Conservation (phyloP, 1,140 invertebrate genomes). For the Tachypleus tridentatus region DNA sequence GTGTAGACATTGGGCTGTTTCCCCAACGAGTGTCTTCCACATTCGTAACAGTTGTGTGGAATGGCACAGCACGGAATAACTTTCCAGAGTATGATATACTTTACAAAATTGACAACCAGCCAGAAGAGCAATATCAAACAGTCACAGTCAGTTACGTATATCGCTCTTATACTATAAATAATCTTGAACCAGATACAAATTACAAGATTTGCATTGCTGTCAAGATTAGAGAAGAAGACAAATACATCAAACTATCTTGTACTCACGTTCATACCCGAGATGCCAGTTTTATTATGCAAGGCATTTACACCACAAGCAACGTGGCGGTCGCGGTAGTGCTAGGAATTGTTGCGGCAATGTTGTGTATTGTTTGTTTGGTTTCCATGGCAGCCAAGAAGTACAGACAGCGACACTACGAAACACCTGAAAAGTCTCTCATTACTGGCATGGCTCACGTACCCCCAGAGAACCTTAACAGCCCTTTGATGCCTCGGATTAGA, state of each 20-base stretch:
- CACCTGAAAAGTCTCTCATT: constrained; percentile 25
- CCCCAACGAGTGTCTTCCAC: constrained; percentile 30
- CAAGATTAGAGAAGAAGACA: constrained; percentile 28
- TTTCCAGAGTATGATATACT: constrained; percentile 35
- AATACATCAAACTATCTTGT: constrained; percentile 34
- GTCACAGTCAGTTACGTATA: constrained; percentile 23
- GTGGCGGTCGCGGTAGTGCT: constrained; percentile 30
- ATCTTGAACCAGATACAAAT: constrained; percentile 32
- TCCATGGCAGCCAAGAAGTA: constrained; percentile 28
- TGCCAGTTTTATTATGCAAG: constrained; percentile 27
- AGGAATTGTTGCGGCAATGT: constrained; percentile 28
- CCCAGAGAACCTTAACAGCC: too few species aligned
- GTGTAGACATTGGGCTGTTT: constrained; percentile 34
- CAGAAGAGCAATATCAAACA: constrained; percentile 14
- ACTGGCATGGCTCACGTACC: constrained; percentile 26
- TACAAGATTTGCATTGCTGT: constrained; percentile 40
- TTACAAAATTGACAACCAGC: constrained; percentile 22
- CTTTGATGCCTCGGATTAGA: too few species aligned
- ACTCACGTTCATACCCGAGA: constrained; percentile 27
- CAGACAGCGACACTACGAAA: constrained; percentile 33
- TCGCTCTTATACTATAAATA: constrained; percentile 35
- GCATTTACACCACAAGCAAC: constrained; percentile 29
- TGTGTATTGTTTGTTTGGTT: constrained; percentile 27
- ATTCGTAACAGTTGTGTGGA: constrained; percentile 38
- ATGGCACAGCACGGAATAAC: constrained; percentile 33